Evolutionary conservation across 2,888 invertebrate genomes (phyloP).

Genomic region (Folsomia candida): DNA sequence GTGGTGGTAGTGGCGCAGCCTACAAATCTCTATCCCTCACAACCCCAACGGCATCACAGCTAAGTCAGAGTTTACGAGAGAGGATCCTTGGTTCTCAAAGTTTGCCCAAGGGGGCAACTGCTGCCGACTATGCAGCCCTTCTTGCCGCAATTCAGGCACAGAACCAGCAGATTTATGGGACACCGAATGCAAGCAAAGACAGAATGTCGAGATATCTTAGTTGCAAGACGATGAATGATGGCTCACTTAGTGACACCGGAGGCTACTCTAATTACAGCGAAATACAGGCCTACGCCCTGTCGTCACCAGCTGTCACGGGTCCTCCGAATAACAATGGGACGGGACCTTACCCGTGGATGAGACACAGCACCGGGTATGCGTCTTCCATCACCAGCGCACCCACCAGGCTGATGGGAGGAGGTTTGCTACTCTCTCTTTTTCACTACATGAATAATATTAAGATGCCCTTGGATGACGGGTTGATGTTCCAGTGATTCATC

Average conservation of each 20-base stretch:
- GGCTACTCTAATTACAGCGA: constrained; percentile 70
- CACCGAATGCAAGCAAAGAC: constrained; percentile 48
- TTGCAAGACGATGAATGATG: constrained; percentile 56
- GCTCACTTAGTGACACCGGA: constrained; percentile 79
- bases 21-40: constrained; percentile 82
- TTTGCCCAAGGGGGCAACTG: constrained; percentile 65
- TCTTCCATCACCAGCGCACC: constrained; percentile 50
- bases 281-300: constrained; percentile 54
- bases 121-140: constrained; percentile 50
- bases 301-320: constrained; percentile 33
- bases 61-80: constrained; percentile 82
- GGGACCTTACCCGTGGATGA: constrained; percentile 75
- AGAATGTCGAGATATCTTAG: constrained; percentile 45
- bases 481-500: too few species aligned
- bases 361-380: constrained; percentile 68
- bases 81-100: constrained; percentile 82
- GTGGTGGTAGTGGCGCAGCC: constrained; percentile 58
- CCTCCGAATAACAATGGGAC: constrained; percentile 49
- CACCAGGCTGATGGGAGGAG: constrained; percentile 52
- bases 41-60: constrained; percentile 78
- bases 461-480: too few species aligned
- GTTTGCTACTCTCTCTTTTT: too few species aligned
- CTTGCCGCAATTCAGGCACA: constrained; percentile 60
- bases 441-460: too few species aligned
- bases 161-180: constrained; percentile 46